Conservation (phyloP, 2,113 vertebrate genomes). For the Tragulus kanchil region DNA sequence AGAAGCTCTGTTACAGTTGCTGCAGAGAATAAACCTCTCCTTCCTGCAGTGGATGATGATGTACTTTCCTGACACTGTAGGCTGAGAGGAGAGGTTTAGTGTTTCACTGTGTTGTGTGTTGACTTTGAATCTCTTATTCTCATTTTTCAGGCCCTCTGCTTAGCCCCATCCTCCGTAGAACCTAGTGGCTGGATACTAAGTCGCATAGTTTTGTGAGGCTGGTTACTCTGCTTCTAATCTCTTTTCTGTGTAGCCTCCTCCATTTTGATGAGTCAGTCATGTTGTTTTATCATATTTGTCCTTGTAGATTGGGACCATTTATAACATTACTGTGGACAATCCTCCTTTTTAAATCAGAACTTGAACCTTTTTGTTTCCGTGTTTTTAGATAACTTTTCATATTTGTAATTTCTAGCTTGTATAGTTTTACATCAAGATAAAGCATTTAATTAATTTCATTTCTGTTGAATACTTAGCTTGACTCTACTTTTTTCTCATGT, state of each 20-base stretch:
- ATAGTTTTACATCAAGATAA: slow-evolving; percentile 19
- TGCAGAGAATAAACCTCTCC: neutral
- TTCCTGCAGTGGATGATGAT: neutral
- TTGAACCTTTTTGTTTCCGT: neutral
- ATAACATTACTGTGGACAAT: neutral
- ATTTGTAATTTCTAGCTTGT: slow-evolving; percentile 20
- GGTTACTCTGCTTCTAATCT: neutral
- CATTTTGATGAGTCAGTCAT: neutral
- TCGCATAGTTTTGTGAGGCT: neutral
- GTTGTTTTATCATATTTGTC: neutral
- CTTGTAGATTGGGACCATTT: neutral
- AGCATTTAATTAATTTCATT: slow-evolving; percentile 38
- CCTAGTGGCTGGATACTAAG: neutral
- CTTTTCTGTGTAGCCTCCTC: neutral
- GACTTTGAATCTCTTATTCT: neutral
- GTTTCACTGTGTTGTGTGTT: neutral
- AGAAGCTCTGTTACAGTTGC: neutral
- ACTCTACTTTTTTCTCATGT: neutral
- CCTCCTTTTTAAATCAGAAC: neutral
- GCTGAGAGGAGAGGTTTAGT: neutral
- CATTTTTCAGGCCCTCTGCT: neutral
- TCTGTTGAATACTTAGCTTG: neutral
- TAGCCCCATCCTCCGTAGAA: neutral
- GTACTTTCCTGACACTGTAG: neutral
- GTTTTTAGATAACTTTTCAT: slow-evolving; percentile 56